Base-by-base conservation (phyloP, 2,888 invertebrate genomes). In the Galerucella calmariensis region DNA sequence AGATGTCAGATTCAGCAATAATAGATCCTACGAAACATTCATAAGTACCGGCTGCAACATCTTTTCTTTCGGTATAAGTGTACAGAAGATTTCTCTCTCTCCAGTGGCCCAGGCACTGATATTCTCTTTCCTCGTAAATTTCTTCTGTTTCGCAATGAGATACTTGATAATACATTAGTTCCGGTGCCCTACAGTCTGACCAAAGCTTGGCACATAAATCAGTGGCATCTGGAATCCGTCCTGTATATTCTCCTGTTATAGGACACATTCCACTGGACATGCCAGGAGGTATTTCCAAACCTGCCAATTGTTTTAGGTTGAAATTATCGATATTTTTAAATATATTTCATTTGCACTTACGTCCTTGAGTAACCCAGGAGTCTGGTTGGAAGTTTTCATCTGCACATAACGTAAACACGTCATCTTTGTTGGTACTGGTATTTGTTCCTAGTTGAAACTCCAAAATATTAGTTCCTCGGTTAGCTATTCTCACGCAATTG, bases 1-100 rank as follows among this genome's bases (percentile, higher is more conserved):
- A 91, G 78, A 92, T 91, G 79, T 91, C 90, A 58, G 90, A 89
- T 53, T 90, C 89, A 24, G 89, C 88, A 14, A 90, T 88, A 69
- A 91, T 91, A 20, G 89, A 86, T 11, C 92, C 92, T 35, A 92
- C 92, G 83, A 92, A 92, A 82, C 92, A 92, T 84, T 92, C 92
- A 81, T 91, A 92, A 0, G 89, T 89, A 63, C 88, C 88, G 1
- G 88, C 88, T 24, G 88, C 88, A 65, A 90, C 88, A 81, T 92
- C 92, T 74, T 90, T 88, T 78, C 92, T 87, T 87, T 91, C 90
- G 0, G 92, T 92, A 83, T 91, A 92, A 0, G 92, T 91, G 81
- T 92, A 92, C 74, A 91, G 88, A 0, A 91, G 86, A 20, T 90
- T 90, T 48, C 89, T 88, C 82, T 92, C 92, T 76, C 89, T 88